Evolutionary conservation across 2,113 vertebrate genomes (phyloP).

Genomic region (Ahaetulla prasina): DNA sequence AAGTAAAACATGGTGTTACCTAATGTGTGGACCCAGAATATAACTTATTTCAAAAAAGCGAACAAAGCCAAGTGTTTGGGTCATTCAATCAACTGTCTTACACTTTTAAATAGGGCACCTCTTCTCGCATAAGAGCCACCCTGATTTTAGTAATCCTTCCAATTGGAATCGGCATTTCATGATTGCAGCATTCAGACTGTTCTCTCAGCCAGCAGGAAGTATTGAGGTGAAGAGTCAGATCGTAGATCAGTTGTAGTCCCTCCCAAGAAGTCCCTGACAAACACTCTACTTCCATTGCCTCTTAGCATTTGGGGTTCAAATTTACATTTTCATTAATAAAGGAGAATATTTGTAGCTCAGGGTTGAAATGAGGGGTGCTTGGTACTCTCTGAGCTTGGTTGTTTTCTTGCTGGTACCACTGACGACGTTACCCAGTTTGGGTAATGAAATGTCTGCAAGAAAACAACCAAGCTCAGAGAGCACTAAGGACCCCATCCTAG

Average conservation of each 20-base stretch:
- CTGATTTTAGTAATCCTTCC: slow-evolving; percentile 2
- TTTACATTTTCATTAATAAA: background rate
- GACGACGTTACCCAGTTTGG: no score
- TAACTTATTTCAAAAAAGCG: background rate
- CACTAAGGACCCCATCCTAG: background rate
- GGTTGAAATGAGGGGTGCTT: background rate
- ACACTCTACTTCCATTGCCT: background rate
- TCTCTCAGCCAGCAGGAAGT: background rate
- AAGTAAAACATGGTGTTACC: background rate
- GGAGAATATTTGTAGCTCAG: background rate
- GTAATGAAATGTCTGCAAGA: background rate
- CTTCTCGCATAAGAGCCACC: background rate
- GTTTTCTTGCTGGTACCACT: background rate
- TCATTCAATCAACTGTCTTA: background rate
- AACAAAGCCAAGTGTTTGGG: background rate
- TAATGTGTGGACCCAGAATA: background rate
- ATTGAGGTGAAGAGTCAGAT: slow-evolving; percentile 11
- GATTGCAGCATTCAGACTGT: background rate
- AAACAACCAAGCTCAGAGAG: background rate
- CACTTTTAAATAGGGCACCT: background rate
- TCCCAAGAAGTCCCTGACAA: background rate
- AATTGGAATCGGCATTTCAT: background rate
- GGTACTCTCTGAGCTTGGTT: background rate
- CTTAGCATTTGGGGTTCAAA: background rate
- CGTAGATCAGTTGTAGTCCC: background rate